Evolutionary conservation across 2,113 vertebrate genomes (phyloP), one percentile per base, ranked within the genome.

Genomic region (Setophaga petechia): DNA sequence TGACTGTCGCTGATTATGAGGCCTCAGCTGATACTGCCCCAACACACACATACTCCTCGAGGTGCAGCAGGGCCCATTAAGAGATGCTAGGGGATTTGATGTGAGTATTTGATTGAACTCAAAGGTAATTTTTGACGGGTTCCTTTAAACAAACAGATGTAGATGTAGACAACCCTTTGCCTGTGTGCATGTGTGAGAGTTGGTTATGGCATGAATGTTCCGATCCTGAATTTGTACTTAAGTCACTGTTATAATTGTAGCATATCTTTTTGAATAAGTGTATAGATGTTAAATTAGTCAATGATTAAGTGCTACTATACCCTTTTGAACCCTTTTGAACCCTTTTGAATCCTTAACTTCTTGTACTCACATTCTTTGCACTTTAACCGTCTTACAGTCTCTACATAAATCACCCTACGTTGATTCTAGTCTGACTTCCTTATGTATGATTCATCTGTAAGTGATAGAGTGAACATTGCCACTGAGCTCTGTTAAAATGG

Each of bases 41-140:
- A 33, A 31, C 4, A 30, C 18, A 51, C 3, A n/a, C 19, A 23
- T 3, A 3, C 19, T 19, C 12, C 59, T 44, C 0, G 0, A 37
- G 33, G 10, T 19, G 15, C 23, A 59, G 6, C 27, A 25, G 30
- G 7, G 18, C 18, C 22, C 8, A 30, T 16, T n/a, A 7, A 52
- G 44, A 59, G 30, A 23, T 27, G 12, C 5, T 5, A 44, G 28
- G 15, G 23, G 22, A 16, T 37, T 52, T 67, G 33, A 52, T 52
- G 52, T 7, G 59, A 43, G 8, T 13, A 9, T 58, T 73, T 73
- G 14, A 7, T 27, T 73, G 44, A 44, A 33, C 12, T 33, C 0
- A 0, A 67, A 28, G 15, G 31, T 19, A 33, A 24, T 52, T 74
- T 58, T 52, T 65, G 27, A 20, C 9, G 23, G 35, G 6, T 23